Base-by-base conservation (phyloP, 1,140 invertebrate genomes). In the Teleopsis dalmanni region DNA sequence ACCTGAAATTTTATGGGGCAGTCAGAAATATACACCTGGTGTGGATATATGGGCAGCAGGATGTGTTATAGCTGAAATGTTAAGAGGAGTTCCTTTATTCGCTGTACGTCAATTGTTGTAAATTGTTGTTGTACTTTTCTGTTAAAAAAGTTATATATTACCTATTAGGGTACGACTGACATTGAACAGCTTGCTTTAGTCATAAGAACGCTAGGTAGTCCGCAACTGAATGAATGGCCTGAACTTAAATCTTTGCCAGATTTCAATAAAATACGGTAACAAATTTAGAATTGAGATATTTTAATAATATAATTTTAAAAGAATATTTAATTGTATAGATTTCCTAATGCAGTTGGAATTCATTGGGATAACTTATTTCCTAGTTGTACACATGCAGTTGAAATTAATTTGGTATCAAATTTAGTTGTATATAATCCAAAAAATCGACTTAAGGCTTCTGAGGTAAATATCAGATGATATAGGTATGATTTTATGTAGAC, bases 141-240 rank as follows among this genome's bases (percentile, higher is more conserved):
- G 16, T 26, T 10, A 16, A 34, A 10, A 21, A 13, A 22, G 34
- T 34, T 10, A 45, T 14, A 34, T 19, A 31, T 19, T 48, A 3
- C 1, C 16, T 37, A 25, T 36, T 33, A 94, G 89, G 95, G 95
- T 5, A 93, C 96, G 72, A 95, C 90, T 50, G 95, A 99, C 72
- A 98, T 99, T 50, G 94, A 98, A 64, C 95, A 99, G 73, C 69
- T 98, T 36, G 92, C 91, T 40, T 87, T 95, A 55, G 94, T 98
- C 10, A 75, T 98, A 34, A 79, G 83, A 54, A 83, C 82, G 26
- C 72, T 98, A 5, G 95, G 95, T 3, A 93, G 90, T 14, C 94
- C 94, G 1, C 89, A 81, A 14, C 79, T 86, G 51, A 81, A 85
- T 60, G 79, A 76, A 4, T 91, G 87, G 87, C 87, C 91, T 27